These are phyloP conservation scores for Brevimyrus niger DNA, from an alignment of 2,113 vertebrate species.

Conservation along the genomic window DNA sequence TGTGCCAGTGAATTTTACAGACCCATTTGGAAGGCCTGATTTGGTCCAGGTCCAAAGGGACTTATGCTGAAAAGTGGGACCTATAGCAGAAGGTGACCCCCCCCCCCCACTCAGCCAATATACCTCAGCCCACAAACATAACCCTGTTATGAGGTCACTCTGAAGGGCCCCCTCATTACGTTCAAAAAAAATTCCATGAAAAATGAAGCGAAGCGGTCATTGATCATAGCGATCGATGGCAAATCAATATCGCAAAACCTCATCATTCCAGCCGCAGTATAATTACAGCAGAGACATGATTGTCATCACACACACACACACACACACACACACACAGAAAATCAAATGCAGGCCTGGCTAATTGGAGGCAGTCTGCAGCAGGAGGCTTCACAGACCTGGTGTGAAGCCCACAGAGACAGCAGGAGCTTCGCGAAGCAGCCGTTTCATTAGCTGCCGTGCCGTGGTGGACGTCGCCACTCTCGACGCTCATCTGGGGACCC, in stretches of 20 bases:
- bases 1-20: constrained; percentile 31
- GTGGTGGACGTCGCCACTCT: constrained; percentile 45
- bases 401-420: constrained; percentile 44
- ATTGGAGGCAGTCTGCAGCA: constrained; percentile 52
- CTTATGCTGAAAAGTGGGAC: constrained; percentile 43
- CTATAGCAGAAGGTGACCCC: constrained; percentile 24
- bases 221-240: constrained; percentile 61
- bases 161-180: constrained; percentile 50
- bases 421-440: constrained; percentile 53
- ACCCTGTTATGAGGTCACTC: constrained; percentile 40
- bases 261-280: constrained; percentile 62
- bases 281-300: constrained; percentile 67
- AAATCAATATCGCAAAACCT: constrained; percentile 68
- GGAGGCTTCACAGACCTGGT: constrained; percentile 38
- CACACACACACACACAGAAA: constrained; percentile 31
- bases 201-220: constrained; percentile 65
- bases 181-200: constrained; percentile 48
- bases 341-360: constrained; percentile 56
- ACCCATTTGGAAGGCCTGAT: constrained; percentile 30
- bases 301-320: constrained; percentile 47
- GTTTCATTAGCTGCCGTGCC: constrained; percentile 53
- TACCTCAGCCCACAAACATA: constrained; percentile 33
- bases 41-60: constrained; percentile 39
- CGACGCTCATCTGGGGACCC: constrained; percentile 48
- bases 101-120: constrained; percentile 32